Evolutionary conservation across 2,888 invertebrate species (phyloP).

Genomic region (Octonoba sinensis): DNA sequence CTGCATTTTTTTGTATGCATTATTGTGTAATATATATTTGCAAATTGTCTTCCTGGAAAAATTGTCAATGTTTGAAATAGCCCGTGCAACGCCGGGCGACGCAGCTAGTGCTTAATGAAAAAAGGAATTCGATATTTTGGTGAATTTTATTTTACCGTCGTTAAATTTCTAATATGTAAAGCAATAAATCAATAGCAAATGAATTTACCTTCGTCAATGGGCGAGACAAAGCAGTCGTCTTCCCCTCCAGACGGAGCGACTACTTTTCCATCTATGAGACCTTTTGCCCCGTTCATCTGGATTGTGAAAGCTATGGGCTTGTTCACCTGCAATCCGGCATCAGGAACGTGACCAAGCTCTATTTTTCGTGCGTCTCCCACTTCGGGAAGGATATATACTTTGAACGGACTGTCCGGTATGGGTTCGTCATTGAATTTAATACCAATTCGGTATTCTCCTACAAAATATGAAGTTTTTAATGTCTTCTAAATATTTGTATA

Average conservation of each 20-base stretch:
- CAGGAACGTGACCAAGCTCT: slow-evolving; percentile 91
- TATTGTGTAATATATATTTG: too few relatives aligned
- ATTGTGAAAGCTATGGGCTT: slow-evolving; percentile 98
- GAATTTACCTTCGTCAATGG: slow-evolving; percentile 85
- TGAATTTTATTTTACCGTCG: too few relatives aligned
- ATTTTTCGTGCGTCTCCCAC: slow-evolving; percentile 94
- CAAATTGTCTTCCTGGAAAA: too few relatives aligned
- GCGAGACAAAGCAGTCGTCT: slow-evolving; percentile 97
- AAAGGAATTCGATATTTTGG: too few relatives aligned
- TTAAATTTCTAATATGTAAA: too few relatives aligned
- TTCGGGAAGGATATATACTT: slow-evolving; percentile 90
- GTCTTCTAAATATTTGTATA: too few relatives aligned
- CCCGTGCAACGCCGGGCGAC: too few relatives aligned
- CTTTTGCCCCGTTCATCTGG: slow-evolving; percentile 93
- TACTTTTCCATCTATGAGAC: slow-evolving; percentile 74
- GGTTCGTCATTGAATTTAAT: slow-evolving; percentile 99
- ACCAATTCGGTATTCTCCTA: slow-evolving; percentile 95
- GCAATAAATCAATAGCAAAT: too few relatives aligned
- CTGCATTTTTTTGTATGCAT: too few relatives aligned
- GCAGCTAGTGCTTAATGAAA: too few relatives aligned
- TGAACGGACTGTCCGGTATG: slow-evolving; percentile 98
- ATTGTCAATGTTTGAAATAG: too few relatives aligned
- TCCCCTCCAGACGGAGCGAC: slow-evolving; percentile 91
- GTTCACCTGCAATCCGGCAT: slow-evolving; percentile 77
- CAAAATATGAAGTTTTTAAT: not conserved